phyloP scores from a whole-genome alignment of 2,113 vertebrate genomes.

The Atlantisia rogersi region DNA sequence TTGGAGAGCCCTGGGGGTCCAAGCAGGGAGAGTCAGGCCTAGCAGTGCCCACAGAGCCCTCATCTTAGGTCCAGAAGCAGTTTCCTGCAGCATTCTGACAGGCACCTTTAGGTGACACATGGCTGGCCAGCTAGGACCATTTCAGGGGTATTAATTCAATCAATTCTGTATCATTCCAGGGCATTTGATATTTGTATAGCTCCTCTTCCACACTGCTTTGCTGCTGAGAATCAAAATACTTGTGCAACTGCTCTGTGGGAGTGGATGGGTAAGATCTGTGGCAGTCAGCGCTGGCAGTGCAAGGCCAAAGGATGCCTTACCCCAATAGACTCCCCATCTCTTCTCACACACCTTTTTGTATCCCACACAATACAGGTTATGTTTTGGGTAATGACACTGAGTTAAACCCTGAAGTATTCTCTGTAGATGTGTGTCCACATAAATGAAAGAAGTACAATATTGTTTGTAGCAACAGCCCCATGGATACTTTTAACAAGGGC shows the following conservation, averaged over 20 bases:
- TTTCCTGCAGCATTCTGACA: neutral
- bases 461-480: neutral
- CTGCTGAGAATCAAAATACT: neutral
- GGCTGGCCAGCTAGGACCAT: neutral
- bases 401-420: neutral
- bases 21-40: too few species aligned
- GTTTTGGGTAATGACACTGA: neutral
- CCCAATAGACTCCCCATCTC: rapidly evolving
- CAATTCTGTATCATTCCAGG: neutral
- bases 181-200: neutral
- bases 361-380: neutral
- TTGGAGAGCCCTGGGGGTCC: too few species aligned
- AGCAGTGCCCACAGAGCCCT: neutral
- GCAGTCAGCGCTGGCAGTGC: neutral
- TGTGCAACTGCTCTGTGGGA: neutral
- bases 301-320: neutral
- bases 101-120: rapidly evolving
- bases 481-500: neutral
- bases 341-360: neutral
- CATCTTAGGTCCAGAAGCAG: neutral
- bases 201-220: neutral
- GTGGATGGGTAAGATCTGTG: neutral
- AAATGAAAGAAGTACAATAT: neutral
- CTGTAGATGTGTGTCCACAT: neutral
- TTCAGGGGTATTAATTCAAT: neutral